Conservation (phyloP, 2,888 invertebrate genomes). For the Blastobasis adustella region DNA sequence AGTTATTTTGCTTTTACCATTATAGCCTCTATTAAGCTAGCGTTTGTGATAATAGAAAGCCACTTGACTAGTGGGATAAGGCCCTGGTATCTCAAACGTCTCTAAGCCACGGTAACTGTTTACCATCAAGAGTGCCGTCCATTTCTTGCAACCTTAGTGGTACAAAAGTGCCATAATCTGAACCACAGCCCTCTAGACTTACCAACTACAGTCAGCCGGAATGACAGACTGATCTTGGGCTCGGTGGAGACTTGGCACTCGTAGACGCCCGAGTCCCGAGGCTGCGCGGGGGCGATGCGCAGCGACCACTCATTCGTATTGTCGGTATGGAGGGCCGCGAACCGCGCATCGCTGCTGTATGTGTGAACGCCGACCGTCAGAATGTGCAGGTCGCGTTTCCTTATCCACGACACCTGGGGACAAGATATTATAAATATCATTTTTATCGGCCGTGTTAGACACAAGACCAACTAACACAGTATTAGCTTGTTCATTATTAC, state of each 20-base stretch:
- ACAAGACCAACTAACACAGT: no score
- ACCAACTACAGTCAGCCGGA: conserved; percentile 86
- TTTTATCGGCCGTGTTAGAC: not conserved
- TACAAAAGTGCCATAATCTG: no score
- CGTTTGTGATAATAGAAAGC: no score
- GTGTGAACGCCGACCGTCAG: conserved; percentile 79
- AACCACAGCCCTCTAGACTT: conserved; percentile 41
- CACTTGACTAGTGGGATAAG: no score
- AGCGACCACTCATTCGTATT: conserved; percentile 79
- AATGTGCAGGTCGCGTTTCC: conserved; percentile 87
- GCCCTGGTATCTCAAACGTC: no score
- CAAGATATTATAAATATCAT: conserved; percentile 13
- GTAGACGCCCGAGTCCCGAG: conserved; percentile 90
- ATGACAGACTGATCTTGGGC: conserved; percentile 88
- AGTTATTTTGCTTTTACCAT: no score
- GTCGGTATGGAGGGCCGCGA: conserved; percentile 79
- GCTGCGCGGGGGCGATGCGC: conserved; percentile 75
- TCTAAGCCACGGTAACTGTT: no score
- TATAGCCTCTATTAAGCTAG: no score
- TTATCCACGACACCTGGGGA: conserved; percentile 89
- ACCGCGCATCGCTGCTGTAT: conserved; percentile 80
- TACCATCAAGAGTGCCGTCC: no score
- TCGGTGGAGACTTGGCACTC: conserved; percentile 96
- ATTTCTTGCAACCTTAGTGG: no score
- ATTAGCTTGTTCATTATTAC: no score